Evolutionary conservation across 1,140 invertebrate species (phyloP).

Genomic region (Lucilia sericata): DNA sequence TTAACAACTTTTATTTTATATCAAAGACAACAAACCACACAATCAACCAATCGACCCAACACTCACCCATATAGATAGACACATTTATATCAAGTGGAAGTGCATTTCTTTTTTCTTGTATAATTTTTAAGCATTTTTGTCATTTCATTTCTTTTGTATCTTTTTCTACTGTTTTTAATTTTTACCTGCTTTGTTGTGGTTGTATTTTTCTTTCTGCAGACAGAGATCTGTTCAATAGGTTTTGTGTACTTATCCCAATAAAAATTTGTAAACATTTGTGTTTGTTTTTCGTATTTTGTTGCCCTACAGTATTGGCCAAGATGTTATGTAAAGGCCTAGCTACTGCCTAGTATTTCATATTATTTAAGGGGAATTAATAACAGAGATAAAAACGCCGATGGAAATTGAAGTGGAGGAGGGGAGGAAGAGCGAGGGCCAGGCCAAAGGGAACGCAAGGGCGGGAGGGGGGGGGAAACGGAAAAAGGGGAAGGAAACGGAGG

Average conservation of each 20-base stretch:
- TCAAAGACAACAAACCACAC: background rate
- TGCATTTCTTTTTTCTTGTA: background rate
- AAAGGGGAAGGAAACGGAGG: too few species aligned
- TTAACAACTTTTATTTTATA: constrained; percentile 31
- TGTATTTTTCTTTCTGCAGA: background rate
- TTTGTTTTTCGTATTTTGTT: background rate
- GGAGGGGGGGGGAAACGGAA: too few species aligned
- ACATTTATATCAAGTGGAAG: background rate
- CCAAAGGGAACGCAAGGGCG: too few species aligned
- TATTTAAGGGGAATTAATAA: too few species aligned
- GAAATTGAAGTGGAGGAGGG: too few species aligned
- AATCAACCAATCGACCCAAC: background rate
- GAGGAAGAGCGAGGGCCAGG: too few species aligned
- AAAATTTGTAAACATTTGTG: constrained; percentile 3
- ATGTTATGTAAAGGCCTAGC: too few species aligned
- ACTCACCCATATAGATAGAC: too few species aligned
- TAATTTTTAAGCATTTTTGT: constrained; percentile 2
- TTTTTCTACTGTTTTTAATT: background rate
- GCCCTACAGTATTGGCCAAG: background rate
- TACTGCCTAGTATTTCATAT: too few species aligned
- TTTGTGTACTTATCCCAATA: background rate
- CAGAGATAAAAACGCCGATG: too few species aligned
- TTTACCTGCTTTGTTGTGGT: background rate
- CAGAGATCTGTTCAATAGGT: background rate
- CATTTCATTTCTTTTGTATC: constrained; percentile 29